Evolutionary conservation across 2,888 invertebrate species (phyloP).

Genomic region (Dryococelus australis): DNA sequence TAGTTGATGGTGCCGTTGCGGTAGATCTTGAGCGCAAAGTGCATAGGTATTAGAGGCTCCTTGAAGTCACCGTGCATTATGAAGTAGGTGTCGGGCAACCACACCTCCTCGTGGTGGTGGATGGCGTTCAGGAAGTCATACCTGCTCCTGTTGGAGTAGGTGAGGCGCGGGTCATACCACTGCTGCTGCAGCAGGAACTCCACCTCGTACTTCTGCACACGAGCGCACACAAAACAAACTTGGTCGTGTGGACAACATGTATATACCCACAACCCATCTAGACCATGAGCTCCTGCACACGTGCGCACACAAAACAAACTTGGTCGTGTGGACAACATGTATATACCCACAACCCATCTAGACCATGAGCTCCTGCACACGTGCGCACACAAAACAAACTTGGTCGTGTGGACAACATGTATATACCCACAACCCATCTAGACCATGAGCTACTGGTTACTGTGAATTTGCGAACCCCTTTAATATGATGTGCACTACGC

Average conservation of each 20-base stretch:
- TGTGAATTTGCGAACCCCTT: too few species aligned
- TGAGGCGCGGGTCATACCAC: conserved; percentile 90
- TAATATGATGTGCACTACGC: too few species aligned
- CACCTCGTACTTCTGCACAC: conserved; percentile 89
- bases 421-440: conserved; percentile 48
- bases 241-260: too few species aligned
- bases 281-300: conserved; percentile 68
- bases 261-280: conserved; percentile 48
- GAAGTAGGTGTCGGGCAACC: conserved; percentile 95
- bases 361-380: conserved; percentile 68
- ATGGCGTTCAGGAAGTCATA: conserved; percentile 91
- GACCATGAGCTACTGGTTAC: neutral
- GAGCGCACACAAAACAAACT: too few species aligned
- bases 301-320: too few species aligned
- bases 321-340: too few species aligned
- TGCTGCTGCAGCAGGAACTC: conserved; percentile 93
- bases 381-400: too few species aligned
- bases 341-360: conserved; percentile 48
- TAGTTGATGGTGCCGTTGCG: conserved; percentile 94
- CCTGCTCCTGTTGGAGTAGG: conserved; percentile 86
- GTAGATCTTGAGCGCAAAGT: conserved; percentile 91
- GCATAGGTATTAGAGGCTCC: conserved; percentile 91
- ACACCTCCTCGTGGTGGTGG: conserved; percentile 90
- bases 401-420: too few species aligned
- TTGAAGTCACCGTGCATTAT: conserved; percentile 97